phyloP scores from a whole-genome alignment of 35 echinoderm and acorn worm genomes.

The Anneissia japonica region DNA sequence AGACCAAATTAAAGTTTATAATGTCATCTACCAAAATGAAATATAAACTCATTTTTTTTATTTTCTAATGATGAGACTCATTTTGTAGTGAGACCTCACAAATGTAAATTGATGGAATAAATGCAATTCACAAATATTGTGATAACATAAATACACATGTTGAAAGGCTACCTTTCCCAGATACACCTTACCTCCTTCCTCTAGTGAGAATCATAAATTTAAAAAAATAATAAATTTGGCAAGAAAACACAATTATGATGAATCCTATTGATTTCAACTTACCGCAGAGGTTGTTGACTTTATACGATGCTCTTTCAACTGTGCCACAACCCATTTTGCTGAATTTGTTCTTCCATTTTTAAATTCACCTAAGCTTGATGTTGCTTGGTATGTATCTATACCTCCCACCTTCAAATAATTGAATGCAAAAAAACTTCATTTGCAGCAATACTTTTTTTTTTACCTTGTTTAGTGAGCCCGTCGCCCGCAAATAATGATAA shows the following conservation, averaged over 20 bases:
- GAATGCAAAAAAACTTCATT: no score
- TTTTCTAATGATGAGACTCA: no score
- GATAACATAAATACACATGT: not conserved
- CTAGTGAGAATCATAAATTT: not conserved
- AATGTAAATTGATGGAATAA: not conserved
- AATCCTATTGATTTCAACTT: not conserved
- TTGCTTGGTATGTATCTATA: constrained; percentile 62
- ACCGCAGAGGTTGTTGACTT: constrained; percentile 25
- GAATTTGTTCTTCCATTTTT: constrained; percentile 88
- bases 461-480: no score
- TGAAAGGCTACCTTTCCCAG: no score
- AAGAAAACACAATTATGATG: not conserved
- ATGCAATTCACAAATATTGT: not conserved
- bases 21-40: no score
- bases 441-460: no score
- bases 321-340: constrained; percentile 72
- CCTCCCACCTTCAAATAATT: constrained; percentile 78
- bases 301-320: constrained; percentile 51
- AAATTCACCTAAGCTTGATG: constrained; percentile 66
- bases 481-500: no score
- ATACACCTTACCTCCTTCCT: no score
- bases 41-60: no score
- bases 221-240: not conserved
- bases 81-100: no score
- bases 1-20: no score